Percentiles rank a stretch among this genome's conserved stretches.
Evolutionary conservation across 2,888 invertebrate genomes (phyloP).

Genomic region (Heliconius sara): DNA sequence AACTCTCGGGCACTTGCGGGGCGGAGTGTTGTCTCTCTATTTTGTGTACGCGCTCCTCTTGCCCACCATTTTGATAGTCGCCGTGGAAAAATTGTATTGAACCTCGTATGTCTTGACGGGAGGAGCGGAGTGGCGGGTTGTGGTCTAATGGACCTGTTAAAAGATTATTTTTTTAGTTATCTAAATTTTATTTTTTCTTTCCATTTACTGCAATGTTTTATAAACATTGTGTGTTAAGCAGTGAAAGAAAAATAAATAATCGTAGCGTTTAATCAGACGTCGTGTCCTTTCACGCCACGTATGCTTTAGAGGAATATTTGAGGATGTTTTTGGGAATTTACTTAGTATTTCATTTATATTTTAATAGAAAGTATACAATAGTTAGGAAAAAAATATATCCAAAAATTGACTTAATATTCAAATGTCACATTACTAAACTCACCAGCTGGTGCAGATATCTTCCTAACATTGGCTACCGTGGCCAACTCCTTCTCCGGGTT

Average conservation of each 20-base stretch:
- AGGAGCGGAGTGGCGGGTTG: constrained; percentile 88
- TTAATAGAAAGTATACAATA: too few relatives aligned
- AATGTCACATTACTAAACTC: not conserved
- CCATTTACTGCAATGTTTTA: too few relatives aligned
- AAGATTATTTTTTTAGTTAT: too few relatives aligned
- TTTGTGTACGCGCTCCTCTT: constrained; percentile 65
- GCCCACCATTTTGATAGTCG: constrained; percentile 74
- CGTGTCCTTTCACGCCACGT: too few relatives aligned
- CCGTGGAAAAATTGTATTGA: constrained; percentile 88
- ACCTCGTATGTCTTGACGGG: constrained; percentile 89
- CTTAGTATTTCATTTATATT: too few relatives aligned
- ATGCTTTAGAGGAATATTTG: too few relatives aligned
- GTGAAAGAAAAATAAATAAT: not conserved
- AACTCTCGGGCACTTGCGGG: constrained; percentile 57
- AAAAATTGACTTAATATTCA: too few relatives aligned
- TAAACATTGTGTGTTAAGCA: too few relatives aligned
- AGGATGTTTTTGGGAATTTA: too few relatives aligned
- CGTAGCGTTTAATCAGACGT: too few relatives aligned
- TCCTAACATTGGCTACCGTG: constrained; percentile 71
- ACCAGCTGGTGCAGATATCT: constrained; percentile 82
- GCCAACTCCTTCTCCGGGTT: constrained; percentile 91
- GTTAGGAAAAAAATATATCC: too few relatives aligned
- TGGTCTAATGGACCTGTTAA: constrained; percentile 83
- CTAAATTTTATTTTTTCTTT: too few relatives aligned
- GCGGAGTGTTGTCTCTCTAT: constrained; percentile 85